Percentiles rank a stretch among this genome's conserved stretches.
phyloP scores from a whole-genome alignment of 2,888 invertebrate species.

The Apotomis capreana region DNA sequence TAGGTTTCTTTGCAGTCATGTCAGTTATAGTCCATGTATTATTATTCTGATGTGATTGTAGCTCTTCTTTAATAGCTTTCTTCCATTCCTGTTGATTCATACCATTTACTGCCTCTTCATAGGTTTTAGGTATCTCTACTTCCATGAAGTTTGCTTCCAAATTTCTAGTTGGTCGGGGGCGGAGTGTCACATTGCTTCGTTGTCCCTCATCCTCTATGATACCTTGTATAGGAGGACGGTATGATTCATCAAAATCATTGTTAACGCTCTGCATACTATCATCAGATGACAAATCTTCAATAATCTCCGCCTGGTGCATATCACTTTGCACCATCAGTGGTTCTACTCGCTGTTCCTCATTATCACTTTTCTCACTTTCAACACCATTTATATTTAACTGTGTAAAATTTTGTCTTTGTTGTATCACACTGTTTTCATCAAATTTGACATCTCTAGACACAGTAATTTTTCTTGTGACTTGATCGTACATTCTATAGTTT shows the following conservation, averaged over 20 bases:
- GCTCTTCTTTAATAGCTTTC: no score
- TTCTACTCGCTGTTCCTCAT: no score
- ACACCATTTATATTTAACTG: neutral
- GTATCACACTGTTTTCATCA: constrained; percentile 44
- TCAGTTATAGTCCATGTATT: no score
- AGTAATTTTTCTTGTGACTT: constrained; percentile 42
- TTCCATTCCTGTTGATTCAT: no score
- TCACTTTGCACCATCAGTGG: neutral
- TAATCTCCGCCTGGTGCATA: neutral
- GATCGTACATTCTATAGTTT: constrained; percentile 53
- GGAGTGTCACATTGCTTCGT: neutral
- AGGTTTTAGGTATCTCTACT: neutral
- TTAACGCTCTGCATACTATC: neutral
- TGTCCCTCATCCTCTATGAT: neutral
- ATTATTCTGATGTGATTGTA: no score
- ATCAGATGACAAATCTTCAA: neutral
- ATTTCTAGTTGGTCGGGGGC: neutral
- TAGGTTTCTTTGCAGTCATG: no score
- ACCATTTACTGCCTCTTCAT: neutral
- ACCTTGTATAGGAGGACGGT: neutral
- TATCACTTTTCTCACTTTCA: neutral
- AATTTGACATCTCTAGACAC: constrained; percentile 49
- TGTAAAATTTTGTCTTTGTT: neutral
- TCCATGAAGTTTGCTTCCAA: neutral
- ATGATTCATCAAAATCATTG: neutral